These are phyloP conservation scores for Nasonia vitripennis DNA, from an alignment of 1,140 invertebrate genomes.

Conservation along the genomic window DNA sequence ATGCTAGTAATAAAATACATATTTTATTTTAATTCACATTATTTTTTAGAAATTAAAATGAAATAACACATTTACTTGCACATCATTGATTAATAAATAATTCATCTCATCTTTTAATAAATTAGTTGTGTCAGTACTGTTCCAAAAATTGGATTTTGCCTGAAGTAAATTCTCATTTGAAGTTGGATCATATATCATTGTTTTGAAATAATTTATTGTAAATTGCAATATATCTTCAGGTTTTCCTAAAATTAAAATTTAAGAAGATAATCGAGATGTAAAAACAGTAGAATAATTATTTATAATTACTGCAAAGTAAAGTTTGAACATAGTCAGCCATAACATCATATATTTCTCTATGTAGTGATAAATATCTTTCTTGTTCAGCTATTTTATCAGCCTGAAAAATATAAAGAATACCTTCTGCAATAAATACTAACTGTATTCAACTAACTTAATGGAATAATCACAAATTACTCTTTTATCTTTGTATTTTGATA, in stretches of 20 bases:
- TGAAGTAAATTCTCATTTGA: background rate
- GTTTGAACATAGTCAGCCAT: constrained; percentile 78
- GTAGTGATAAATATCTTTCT: constrained; percentile 76
- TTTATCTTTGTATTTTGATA: constrained; percentile 78
- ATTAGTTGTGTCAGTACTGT: too few species aligned
- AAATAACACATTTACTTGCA: background rate
- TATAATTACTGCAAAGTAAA: constrained; percentile 71
- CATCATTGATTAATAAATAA: constrained; percentile 56
- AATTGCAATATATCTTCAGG: constrained; percentile 78
- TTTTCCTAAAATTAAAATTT: constrained; percentile 66
- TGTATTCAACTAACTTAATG: constrained; percentile 37
- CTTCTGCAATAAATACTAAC: background rate
- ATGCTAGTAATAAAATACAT: background rate
- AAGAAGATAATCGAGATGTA: background rate
- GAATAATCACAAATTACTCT: constrained; percentile 72
- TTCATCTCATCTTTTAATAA: too few species aligned
- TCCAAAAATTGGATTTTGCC: too few species aligned
- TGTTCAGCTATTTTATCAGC: constrained; percentile 67
- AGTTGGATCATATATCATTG: constrained; percentile 60
- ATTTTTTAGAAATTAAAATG: background rate
- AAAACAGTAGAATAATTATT: background rate
- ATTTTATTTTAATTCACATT: background rate
- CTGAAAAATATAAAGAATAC: constrained; percentile 53
- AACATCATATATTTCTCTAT: constrained; percentile 76
- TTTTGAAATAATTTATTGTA: constrained; percentile 78